phyloP scores from a whole-genome alignment of 2,113 vertebrate genomes.

The Oncorhynchus tshawytscha region DNA sequence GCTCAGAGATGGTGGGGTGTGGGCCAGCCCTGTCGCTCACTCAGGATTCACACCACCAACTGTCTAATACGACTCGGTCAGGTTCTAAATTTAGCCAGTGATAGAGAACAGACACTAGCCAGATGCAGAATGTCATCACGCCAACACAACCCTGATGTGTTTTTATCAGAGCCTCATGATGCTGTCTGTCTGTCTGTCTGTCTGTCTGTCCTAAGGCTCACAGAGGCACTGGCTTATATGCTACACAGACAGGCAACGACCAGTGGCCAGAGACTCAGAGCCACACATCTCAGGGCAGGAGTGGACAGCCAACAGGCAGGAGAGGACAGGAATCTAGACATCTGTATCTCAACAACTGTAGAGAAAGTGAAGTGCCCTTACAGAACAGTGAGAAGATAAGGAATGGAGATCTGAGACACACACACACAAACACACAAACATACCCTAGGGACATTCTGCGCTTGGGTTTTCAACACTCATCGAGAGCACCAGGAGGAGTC shows the following conservation, averaged over 20 bases:
- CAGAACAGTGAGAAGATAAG: constrained; percentile 56
- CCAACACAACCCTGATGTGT: constrained; percentile 52
- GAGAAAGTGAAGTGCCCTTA: constrained; percentile 40
- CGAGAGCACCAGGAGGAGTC: constrained; percentile 61
- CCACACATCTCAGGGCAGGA: constrained; percentile 24
- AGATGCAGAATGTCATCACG: constrained; percentile 64
- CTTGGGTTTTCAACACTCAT: constrained; percentile 65
- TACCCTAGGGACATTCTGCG: constrained; percentile 51
- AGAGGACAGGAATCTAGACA: not conserved
- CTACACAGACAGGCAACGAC: constrained; percentile 50
- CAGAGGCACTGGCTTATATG: constrained; percentile 56
- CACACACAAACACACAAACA: constrained; percentile 9
- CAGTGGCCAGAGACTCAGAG: constrained; percentile 16
- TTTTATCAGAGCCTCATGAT: constrained; percentile 59
- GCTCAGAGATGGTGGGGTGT: constrained; percentile 26
- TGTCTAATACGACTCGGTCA: constrained; percentile 42
- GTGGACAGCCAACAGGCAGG: not conserved
- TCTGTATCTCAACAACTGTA: not conserved
- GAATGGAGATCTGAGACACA: constrained; percentile 15
- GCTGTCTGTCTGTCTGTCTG: constrained; percentile 49
- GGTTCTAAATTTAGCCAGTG: constrained; percentile 61
- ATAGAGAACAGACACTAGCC: constrained; percentile 52
- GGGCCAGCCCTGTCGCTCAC: constrained; percentile 33
- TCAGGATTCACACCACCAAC: constrained; percentile 42
- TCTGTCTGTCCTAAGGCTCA: constrained; percentile 41